A percentile compares a stretch with the other conserved stretches of the same genome.
These are phyloP conservation scores for Manis crassicaudata DNA, from an alignment of 2,797 vertebrate species.

Conservation along the genomic window DNA sequence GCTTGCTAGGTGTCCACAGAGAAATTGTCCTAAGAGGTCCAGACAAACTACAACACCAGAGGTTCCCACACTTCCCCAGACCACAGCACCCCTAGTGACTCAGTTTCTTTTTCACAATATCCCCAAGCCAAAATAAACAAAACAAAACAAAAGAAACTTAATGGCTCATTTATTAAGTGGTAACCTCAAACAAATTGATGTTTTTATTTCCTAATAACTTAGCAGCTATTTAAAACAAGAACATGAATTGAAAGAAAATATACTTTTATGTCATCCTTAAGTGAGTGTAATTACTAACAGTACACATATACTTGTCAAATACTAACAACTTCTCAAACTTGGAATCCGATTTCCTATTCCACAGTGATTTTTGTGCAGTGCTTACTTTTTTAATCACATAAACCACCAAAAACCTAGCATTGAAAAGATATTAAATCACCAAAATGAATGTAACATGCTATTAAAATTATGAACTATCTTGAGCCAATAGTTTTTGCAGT, in stretches of 20 bases:
- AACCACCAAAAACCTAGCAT: background rate
- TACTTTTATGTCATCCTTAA: conserved; percentile 34
- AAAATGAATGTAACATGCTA: background rate
- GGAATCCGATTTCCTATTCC: background rate
- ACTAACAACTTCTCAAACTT: background rate
- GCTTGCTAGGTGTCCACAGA: background rate
- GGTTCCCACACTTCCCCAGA: background rate
- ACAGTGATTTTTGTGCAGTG: background rate
- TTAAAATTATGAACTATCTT: background rate
- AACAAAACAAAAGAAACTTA: background rate
- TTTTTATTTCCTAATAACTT: background rate
- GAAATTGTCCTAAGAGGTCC: background rate
- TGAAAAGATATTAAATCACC: background rate
- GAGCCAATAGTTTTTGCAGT: background rate
- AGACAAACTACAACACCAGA: background rate
- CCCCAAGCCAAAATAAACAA: background rate
- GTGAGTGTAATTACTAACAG: background rate
- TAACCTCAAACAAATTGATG: background rate
- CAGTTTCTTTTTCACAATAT: background rate
- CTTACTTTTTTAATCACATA: background rate
- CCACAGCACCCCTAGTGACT: background rate
- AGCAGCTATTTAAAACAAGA: background rate
- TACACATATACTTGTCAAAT: rapidly evolving
- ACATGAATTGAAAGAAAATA: background rate
- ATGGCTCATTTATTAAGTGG: background rate